Evolutionary conservation across 2,888 invertebrate species (phyloP), one percentile per base, ranked within the genome.

Genomic region (Noctuana brunneofusca): DNA sequence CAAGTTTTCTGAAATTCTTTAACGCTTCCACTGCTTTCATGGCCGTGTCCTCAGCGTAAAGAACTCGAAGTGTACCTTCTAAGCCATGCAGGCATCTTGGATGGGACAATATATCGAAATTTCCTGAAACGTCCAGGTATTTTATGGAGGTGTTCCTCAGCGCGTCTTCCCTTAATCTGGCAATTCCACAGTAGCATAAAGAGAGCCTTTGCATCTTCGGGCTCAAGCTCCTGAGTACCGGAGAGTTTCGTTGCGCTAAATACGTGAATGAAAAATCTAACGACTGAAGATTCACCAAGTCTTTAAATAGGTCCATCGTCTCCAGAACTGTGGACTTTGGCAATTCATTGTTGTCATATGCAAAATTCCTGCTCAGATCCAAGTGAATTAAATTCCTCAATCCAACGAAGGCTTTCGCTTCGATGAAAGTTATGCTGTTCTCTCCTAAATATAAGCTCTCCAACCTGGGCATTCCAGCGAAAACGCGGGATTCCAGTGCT

Each of bases 81-180:
- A 93, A 64, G 0, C 92, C 92, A 9, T 72, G 66, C 16, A 94
- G 82, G 0, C 84, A 75, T 38, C 78, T 75, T 0, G 69, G 68
- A 0, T 75, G 69, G 2, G 81, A 72, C 0, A 89, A 58, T 1
- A 92, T 79, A 0, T 85, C 86, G 0, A 73, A 74, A 69, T 94
- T 94, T 0, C 92, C 89, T 0, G 93, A 93, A n/a, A 94, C 41
- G 66, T 94, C 94, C 2, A 94, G 71, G 24, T 79, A 74, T 60
- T 80, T 84, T 0, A 94, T 60, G 0, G 81, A 78, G 0, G 90
- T 92, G 0, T 78, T 78, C 3, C 74, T 77, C 53, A 94, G 93
- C 0, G 88, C 70, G 0, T 75, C 71, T 2, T 78, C 73, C 5
- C 78, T 71, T 0, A 93, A 71, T 38, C 74, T 73, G 0, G 79